Evolutionary conservation across 2,797 vertebrate genomes (phyloP).

Genomic region (Typhlichthys eigenmanni): DNA sequence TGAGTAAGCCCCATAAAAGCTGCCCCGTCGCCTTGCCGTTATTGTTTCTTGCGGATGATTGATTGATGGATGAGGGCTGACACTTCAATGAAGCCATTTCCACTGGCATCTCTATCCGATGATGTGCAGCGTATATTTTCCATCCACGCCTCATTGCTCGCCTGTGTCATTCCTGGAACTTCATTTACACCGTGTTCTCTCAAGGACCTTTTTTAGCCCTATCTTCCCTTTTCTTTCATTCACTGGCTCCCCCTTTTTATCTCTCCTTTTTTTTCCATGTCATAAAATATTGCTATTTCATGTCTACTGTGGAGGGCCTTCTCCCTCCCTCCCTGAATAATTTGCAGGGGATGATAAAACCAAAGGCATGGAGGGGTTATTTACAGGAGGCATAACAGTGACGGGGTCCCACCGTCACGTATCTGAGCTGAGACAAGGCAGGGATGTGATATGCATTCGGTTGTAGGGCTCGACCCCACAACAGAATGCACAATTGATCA

Average conservation of each 20-base stretch:
- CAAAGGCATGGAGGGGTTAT: constrained; percentile 77
- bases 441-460: constrained; percentile 51
- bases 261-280: constrained; percentile 73
- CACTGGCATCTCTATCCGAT: constrained; percentile 99
- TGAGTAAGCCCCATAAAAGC: constrained; percentile 99
- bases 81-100: constrained; percentile 99
- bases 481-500: constrained; percentile 22
- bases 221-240: constrained; percentile 66
- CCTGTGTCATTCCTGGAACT: constrained; percentile 99
- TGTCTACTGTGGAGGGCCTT: constrained; percentile 87
- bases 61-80: constrained; percentile 99
- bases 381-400: constrained; percentile 73
- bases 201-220: constrained; percentile 87
- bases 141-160: constrained; percentile 99
- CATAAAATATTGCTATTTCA: constrained; percentile 86
- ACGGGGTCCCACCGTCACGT: constrained; percentile 64
- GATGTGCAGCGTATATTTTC: constrained; percentile 99
- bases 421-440: constrained; percentile 55
- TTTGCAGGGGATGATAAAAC: constrained; percentile 77
- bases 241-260: constrained; percentile 54
- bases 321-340: constrained; percentile 76
- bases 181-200: constrained; percentile 99
- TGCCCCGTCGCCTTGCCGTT: constrained; percentile 87
- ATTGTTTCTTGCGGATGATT: constrained; percentile 99
- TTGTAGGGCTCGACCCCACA: constrained; percentile 36